phyloP scores from a whole-genome alignment of 2,888 invertebrate species.

The Agriopis marginaria region DNA sequence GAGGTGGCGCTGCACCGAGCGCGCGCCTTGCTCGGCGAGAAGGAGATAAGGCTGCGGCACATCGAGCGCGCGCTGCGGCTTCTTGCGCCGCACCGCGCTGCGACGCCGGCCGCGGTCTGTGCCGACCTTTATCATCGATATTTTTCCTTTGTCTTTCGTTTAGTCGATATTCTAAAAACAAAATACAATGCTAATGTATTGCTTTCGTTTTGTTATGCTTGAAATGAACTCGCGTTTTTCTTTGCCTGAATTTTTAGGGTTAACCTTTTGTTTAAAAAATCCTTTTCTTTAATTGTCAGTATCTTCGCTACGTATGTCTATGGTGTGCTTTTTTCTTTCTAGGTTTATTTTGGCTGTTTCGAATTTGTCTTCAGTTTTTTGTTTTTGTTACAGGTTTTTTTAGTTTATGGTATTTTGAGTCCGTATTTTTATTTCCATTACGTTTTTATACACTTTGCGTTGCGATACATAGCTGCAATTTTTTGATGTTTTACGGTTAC shows the following conservation, averaged over 20 bases:
- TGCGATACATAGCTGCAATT: too few relatives aligned
- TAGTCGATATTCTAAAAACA: not conserved
- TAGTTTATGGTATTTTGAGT: too few relatives aligned
- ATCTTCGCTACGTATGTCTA: too few relatives aligned
- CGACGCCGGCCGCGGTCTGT: conserved; percentile 59
- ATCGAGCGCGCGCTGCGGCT: conserved; percentile 91
- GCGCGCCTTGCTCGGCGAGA: conserved; percentile 92
- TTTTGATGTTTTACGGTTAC: too few relatives aligned
- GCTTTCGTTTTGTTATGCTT: not conserved
- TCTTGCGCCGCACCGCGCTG: conserved; percentile 65
- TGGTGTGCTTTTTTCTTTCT: too few relatives aligned
- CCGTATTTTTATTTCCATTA: too few relatives aligned
- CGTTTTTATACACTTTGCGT: too few relatives aligned
- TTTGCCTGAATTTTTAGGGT: not conserved
- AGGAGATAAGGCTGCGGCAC: conserved; percentile 92
- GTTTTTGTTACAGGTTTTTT: too few relatives aligned
- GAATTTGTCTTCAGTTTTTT: too few relatives aligned
- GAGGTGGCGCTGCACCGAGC: conserved; percentile 94
- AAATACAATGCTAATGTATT: not conserved
- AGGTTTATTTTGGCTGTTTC: too few relatives aligned
- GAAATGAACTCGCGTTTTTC: not conserved
- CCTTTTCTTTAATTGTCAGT: too few relatives aligned
- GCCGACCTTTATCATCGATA: conserved; percentile 17
- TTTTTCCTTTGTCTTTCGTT: not conserved
- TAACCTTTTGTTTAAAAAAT: too few relatives aligned